These are phyloP conservation scores for Horisme vitalbata DNA, from an alignment of 2,888 invertebrate species.

Conservation along the genomic window DNA sequence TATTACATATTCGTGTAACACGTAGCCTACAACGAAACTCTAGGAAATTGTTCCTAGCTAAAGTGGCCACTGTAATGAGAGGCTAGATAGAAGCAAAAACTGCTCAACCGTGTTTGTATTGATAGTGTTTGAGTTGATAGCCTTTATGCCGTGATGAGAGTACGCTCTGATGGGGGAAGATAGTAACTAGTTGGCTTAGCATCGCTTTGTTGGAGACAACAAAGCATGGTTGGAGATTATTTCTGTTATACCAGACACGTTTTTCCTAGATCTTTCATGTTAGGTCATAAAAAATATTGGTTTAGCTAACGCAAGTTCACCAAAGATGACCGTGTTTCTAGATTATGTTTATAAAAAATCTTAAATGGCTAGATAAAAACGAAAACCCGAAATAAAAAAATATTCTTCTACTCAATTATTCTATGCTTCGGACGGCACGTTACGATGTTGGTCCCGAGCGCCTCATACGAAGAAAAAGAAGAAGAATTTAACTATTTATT, in stretches of 20 bases:
- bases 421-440: too few relatives aligned
- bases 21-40: constrained; percentile 6
- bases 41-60: constrained; percentile 25
- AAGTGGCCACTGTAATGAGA: constrained; percentile 29
- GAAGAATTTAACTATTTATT: too few relatives aligned
- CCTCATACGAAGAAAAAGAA: too few relatives aligned
- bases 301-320: too few relatives aligned
- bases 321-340: too few relatives aligned
- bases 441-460: too few relatives aligned
- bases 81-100: constrained; percentile 31
- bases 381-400: too few relatives aligned
- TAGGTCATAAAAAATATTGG: too few relatives aligned
- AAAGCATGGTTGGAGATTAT: neutral
- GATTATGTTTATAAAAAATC: too few relatives aligned
- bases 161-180: constrained; percentile 18
- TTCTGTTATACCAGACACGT: neutral
- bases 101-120: constrained; percentile 36
- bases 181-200: constrained; percentile 22
- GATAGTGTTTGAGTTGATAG: constrained; percentile 25
- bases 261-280: too few relatives aligned
- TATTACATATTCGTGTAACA: constrained; percentile 2
- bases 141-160: constrained; percentile 15
- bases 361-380: too few relatives aligned
- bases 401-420: too few relatives aligned
- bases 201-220: constrained; percentile 15